phyloP scores from a whole-genome alignment of 2,888 invertebrate species.

The Kryphioiulus occultus region DNA sequence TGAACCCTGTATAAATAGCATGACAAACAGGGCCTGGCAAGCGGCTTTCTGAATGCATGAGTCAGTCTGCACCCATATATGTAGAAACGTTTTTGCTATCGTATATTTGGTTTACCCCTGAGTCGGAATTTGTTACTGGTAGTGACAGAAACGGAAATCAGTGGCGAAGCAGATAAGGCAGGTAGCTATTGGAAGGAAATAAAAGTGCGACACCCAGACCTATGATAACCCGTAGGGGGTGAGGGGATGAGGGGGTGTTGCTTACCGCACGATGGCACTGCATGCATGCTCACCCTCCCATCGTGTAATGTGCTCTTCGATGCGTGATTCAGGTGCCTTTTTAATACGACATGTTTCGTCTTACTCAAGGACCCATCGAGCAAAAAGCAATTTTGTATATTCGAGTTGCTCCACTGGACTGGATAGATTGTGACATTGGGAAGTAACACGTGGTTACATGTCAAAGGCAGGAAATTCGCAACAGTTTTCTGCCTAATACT shows the following conservation, averaged over 20 bases:
- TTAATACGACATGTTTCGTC: background rate
- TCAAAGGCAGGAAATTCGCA: background rate
- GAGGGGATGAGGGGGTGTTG: no score
- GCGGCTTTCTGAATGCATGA: background rate
- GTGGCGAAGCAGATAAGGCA: background rate
- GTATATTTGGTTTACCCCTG: background rate
- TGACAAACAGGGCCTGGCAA: background rate
- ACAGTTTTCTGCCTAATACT: background rate
- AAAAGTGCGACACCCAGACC: background rate
- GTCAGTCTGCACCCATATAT: background rate
- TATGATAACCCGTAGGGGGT: background rate
- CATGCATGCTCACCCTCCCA: background rate
- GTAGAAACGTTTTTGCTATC: background rate
- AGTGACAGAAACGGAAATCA: constrained; percentile 5
- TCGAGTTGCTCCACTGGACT: background rate
- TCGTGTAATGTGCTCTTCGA: background rate
- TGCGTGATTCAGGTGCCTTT: background rate
- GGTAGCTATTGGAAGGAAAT: background rate
- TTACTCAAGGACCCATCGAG: background rate
- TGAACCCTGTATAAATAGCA: no score
- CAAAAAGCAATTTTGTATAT: background rate
- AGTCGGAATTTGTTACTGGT: background rate
- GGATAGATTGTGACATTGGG: background rate
- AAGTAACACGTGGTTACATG: background rate
- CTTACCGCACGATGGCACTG: background rate